Conservation (phyloP, 2,797 vertebrate genomes). For the Dermochelys coriacea region DNA sequence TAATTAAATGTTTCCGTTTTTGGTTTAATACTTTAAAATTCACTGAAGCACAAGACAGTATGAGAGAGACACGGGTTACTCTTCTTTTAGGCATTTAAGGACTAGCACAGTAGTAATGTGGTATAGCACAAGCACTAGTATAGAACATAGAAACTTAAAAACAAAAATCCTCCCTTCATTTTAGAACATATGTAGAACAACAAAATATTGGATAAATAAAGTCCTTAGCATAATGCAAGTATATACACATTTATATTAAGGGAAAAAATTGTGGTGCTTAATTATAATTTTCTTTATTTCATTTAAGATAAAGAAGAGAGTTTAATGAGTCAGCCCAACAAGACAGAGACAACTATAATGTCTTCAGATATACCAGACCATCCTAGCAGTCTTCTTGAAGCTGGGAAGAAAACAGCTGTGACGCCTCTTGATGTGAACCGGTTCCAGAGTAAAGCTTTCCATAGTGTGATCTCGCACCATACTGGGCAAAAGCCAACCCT, state of each 20-base stretch:
- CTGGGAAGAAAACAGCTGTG: conserved; percentile 82
- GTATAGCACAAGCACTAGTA: neutral
- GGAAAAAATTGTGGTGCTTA: neutral
- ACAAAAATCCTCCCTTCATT: neutral
- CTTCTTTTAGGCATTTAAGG: neutral
- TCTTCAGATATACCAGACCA: conserved; percentile 27
- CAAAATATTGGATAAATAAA: neutral
- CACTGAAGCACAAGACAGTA: neutral
- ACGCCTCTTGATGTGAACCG: conserved; percentile 92
- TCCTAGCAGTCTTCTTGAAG: conserved; percentile 65
- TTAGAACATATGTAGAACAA: neutral
- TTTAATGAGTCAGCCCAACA: conserved; percentile 63
- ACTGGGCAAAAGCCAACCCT: conserved; percentile 48
- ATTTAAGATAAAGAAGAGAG: conserved; percentile 64
- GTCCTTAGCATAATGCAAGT: neutral
- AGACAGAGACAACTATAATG: conserved; percentile 35
- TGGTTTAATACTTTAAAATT: neutral
- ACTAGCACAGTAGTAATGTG: neutral
- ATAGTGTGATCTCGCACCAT: conserved; percentile 86
- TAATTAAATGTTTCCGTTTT: neutral
- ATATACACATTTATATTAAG: neutral
- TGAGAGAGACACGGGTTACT: accelerated
- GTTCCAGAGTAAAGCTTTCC: conserved; percentile 93
- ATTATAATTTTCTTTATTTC: conserved; percentile 39
- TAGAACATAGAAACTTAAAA: neutral